Base-by-base conservation (phyloP, 1,140 invertebrate species). In the Thereuonema tuberculata region DNA sequence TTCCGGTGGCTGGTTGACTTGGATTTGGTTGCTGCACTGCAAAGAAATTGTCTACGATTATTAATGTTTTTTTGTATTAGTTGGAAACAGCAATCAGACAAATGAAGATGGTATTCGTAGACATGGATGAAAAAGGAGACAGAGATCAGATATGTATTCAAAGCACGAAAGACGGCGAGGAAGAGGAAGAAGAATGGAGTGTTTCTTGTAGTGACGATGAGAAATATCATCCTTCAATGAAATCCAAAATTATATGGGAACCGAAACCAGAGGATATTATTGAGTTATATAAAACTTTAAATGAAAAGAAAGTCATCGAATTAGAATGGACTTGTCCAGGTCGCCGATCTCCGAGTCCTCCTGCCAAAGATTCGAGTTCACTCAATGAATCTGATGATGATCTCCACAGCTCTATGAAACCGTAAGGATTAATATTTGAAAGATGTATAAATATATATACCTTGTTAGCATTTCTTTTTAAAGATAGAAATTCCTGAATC, bases 181-280 rank as follows among this genome's bases (percentile, higher is more conserved):
- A 55, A 28, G 53, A 55, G 21, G 53, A 55, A 29, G 53, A 55
- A 55, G 53, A 55, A 28, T 55, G 53, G 53, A 55, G 53, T 29
- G 53, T 55, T 26, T 55, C 53, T 26, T 55, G 53, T 21, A 55
- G 53, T 23, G 53, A 55, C 21, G 53, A 55, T 55, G 53, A 55
- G 23, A 55, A 55, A 29, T 55, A 55, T 29, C 25, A 55, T 23
- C 21, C 48, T 5, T 50, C 48, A 9, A 5, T 15, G 12, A 55
- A 55, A 55, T 55, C 53, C 21, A 55, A 55, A 55, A 25, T 29
- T 9, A 14, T 28, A 23, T 55, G 53, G 53, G 53, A 55, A 28
- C 53, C 53, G 5, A 55, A 55, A 55, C 24, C 26, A 29, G 53
- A 55, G 23, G 53, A 55, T 28, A 55, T 55, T n/a, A 25, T 55